Conservation (phyloP, 2,888 invertebrate species). For the Euphydryas editha region DNA sequence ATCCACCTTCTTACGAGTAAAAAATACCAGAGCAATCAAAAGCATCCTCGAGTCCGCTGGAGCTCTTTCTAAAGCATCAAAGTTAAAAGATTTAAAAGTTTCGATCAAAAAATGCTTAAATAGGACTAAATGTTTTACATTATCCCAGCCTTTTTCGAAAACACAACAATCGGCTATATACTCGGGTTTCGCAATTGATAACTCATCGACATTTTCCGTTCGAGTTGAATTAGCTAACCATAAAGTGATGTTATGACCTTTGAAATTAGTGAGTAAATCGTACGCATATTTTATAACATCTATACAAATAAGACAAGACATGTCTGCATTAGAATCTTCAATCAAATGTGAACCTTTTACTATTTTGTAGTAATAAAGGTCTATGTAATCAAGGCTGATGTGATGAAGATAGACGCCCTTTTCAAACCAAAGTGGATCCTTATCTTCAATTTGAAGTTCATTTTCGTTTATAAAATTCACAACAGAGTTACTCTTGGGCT, state of each 20-base stretch:
- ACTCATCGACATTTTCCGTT: background rate
- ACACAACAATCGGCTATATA: constrained; percentile 45
- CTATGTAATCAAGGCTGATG: constrained; percentile 43
- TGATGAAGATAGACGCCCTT: constrained; percentile 45
- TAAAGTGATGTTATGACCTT: constrained; percentile 29
- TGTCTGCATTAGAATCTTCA: constrained; percentile 42
- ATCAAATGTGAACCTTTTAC: constrained; percentile 39
- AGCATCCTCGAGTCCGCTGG: constrained; percentile 49
- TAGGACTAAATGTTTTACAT: constrained; percentile 39
- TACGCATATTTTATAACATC: constrained; percentile 55
- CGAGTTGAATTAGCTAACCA: background rate
- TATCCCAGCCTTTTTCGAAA: constrained; percentile 57
- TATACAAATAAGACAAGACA: constrained; percentile 46
- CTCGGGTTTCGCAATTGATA: constrained; percentile 44
- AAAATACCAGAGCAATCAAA: constrained; percentile 52
- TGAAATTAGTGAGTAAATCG: constrained; percentile 53
- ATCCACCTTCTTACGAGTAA: constrained; percentile 44
- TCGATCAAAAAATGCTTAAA: constrained; percentile 47
- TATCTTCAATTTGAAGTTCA: constrained; percentile 29
- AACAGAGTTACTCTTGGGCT: constrained; percentile 8
- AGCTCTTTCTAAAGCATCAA: constrained; percentile 39
- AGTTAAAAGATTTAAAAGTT: constrained; percentile 30
- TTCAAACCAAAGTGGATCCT: constrained; percentile 49
- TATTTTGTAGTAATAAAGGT: constrained; percentile 38
- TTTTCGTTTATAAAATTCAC: constrained; percentile 32